Evolutionary conservation across 2,888 invertebrate genomes (phyloP).

Genomic region (Hybos culiciformis): DNA sequence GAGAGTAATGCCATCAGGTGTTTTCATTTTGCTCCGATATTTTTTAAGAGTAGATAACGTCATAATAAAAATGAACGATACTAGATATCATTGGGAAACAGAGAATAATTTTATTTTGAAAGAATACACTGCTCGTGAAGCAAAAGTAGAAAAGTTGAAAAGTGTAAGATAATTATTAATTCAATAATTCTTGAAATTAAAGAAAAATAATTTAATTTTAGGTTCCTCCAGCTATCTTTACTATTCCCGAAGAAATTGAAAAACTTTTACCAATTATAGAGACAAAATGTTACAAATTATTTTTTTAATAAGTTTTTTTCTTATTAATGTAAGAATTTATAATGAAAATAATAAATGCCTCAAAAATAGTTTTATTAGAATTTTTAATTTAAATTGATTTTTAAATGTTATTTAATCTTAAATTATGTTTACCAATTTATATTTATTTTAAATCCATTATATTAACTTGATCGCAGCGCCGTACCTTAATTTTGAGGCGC

Average conservation of each 20-base stretch:
- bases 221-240: conserved; percentile 46
- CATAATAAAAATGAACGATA: conserved; percentile 74
- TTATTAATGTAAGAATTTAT: too few species aligned
- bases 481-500: too few species aligned
- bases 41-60: conserved; percentile 93
- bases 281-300: conserved; percentile 34
- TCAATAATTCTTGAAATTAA: background rate
- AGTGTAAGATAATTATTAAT: conserved; percentile 37
- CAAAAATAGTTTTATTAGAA: background rate
- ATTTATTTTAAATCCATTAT: too few species aligned
- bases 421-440: too few species aligned
- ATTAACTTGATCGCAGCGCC: too few species aligned
- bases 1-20: conserved; percentile 93
- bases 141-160: conserved; percentile 49
- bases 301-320: conserved; percentile 28
- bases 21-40: conserved; percentile 78
- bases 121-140: conserved; percentile 71
- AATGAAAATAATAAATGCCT: background rate
- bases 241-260: conserved; percentile 54
- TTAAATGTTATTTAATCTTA: too few species aligned
- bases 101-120: conserved; percentile 63
- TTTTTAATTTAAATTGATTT: too few species aligned
- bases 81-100: conserved; percentile 68
- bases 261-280: conserved; percentile 46
- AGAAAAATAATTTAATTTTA: conserved; percentile 20